These are phyloP conservation scores for Pteronotus mesoamericanus DNA, from an alignment of 2,797 vertebrate species.

Conservation along the genomic window DNA sequence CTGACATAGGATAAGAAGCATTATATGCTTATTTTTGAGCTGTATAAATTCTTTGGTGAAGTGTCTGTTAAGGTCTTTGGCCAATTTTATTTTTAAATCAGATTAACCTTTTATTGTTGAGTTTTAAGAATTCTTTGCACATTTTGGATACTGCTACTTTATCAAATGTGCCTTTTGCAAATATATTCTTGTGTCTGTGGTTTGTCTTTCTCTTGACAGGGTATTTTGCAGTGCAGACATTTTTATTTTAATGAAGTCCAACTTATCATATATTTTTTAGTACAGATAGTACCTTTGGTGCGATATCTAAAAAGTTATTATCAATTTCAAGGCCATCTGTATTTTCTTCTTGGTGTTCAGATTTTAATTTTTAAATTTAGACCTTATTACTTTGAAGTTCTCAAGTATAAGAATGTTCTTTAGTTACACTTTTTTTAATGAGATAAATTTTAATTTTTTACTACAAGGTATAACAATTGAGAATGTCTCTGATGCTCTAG, in stretches of 20 bases:
- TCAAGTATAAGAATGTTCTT: background rate
- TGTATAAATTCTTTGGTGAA: background rate
- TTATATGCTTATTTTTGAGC: background rate
- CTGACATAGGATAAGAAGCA: background rate
- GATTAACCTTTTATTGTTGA: background rate
- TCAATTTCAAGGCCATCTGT: background rate
- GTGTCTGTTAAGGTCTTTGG: background rate
- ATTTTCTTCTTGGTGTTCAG: background rate
- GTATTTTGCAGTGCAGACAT: too few species aligned
- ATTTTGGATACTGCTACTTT: too few species aligned
- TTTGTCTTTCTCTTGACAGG: too few species aligned
- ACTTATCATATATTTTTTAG: background rate
- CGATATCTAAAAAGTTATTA: background rate
- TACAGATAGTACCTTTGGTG: background rate
- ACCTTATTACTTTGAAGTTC: background rate
- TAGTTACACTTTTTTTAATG: background rate
- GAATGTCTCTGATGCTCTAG: background rate
- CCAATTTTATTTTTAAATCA: too few species aligned
- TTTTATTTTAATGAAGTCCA: too few species aligned
- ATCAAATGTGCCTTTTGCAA: too few species aligned
- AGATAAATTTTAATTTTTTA: background rate
- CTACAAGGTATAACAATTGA: background rate
- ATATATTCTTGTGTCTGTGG: too few species aligned
- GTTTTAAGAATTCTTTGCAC: too few species aligned
- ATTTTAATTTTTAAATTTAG: background rate